Evolutionary conservation across 35 echinoderm and acorn worm genomes (phyloP).

Genomic region (Ophiothrix spiculata): DNA sequence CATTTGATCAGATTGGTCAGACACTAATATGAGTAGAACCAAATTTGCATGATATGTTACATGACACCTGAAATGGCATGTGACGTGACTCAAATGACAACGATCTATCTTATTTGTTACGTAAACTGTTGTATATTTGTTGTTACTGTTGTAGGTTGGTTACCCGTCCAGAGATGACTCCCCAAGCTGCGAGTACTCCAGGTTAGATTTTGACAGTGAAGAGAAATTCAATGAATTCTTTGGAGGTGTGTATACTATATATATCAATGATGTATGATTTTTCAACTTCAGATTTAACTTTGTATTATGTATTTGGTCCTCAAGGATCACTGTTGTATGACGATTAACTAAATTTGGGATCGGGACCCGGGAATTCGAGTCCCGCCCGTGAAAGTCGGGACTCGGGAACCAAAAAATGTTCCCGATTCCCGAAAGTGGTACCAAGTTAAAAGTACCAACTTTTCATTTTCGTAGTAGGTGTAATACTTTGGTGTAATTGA

Average conservation of each 20-base stretch:
- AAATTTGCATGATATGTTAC: neutral
- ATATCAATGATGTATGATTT: constrained; percentile 52
- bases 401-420: no score
- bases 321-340: no score
- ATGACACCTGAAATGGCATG: neutral
- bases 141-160: constrained; percentile 55
- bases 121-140: constrained; percentile 17
- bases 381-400: no score
- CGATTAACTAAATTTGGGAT: no score
- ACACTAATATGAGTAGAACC: no score
- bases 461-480: no score
- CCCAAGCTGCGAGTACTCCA: constrained; percentile 63
- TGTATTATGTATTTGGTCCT: no score
- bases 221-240: constrained; percentile 90
- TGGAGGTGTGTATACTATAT: constrained; percentile 62
- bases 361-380: no score
- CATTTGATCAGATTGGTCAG: no score
- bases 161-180: constrained; percentile 65
- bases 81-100: neutral
- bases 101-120: neutral
- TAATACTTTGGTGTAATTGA: no score
- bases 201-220: constrained; percentile 87
- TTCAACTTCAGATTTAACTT: constrained; percentile 50
- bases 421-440: no score
- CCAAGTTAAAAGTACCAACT: no score